phyloP scores from a whole-genome alignment of 2,113 vertebrate genomes.

The Lontra canadensis region DNA sequence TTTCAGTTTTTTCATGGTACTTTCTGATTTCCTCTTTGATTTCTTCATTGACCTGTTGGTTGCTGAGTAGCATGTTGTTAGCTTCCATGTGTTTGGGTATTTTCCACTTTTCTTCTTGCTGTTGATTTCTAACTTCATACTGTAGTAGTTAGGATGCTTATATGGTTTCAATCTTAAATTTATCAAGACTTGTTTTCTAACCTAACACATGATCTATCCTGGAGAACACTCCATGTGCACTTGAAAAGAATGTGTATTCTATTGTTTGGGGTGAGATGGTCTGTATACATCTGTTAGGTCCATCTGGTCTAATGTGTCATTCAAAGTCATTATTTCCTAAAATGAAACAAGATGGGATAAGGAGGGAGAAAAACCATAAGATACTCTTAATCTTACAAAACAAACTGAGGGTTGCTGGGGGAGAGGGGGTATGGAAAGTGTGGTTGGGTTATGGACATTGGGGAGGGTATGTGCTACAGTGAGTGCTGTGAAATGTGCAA shows the following conservation, averaged over 20 bases:
- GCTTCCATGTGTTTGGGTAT: neutral
- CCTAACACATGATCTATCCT: neutral
- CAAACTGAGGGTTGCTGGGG: too few relatives aligned
- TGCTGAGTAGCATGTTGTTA: neutral
- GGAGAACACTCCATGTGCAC: neutral
- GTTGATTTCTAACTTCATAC: neutral
- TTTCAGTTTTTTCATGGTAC: neutral
- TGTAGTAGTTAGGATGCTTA: neutral
- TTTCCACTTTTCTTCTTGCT: neutral
- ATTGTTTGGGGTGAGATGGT: neutral
- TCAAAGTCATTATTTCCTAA: neutral
- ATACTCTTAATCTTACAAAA: too few relatives aligned
- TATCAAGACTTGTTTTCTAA: neutral
- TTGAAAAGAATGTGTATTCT: neutral
- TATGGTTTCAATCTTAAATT: neutral
- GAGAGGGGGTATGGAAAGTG: too few relatives aligned
- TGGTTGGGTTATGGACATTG: too few relatives aligned
- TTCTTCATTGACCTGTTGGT: neutral
- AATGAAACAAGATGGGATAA: too few relatives aligned
- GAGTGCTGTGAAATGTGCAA: too few relatives aligned
- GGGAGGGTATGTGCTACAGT: too few relatives aligned
- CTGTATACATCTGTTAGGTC: neutral
- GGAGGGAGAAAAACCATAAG: too few relatives aligned
- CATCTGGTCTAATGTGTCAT: neutral
- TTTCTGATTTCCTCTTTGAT: neutral